Evolutionary conservation across 2,888 invertebrate genomes (phyloP), one percentile per base, ranked within the genome.

Genomic region (Diarsia mendica): DNA sequence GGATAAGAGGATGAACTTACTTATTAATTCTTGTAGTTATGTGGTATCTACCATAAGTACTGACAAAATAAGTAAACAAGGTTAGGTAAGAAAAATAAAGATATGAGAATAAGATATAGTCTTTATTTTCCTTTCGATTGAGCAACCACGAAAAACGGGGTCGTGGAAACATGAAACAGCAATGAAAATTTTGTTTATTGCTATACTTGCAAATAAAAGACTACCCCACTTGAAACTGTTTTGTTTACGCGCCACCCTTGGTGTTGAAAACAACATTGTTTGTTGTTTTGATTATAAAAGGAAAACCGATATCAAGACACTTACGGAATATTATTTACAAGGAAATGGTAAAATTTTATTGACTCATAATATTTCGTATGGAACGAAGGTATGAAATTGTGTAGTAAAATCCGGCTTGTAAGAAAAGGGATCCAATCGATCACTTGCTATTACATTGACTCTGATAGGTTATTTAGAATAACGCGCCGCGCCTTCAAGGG

Each of bases 221-320:
- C 44, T 46, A 51, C 61, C 69, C 63, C 53, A 28, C 82, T 86
- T 65, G 63, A 82, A 83, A 87, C 79, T 80, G 82, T 79, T 87
- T 82, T 89, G 85, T 87, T 89, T 87, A 85, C 84, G 67, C 72
- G 67, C 75, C 58, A 49, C 23, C 67, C 51, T 69, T 53, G 63
- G 69, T 72, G 68, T 80, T 81, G 82, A 84, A 84, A 83, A 83
- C 85, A 84, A 74, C 48, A 73, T 67, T 76, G 80, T 78, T 82
- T 66, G 75, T 82, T 83, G 80, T 84, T 85, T 83, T 85, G 65
- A 80, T 81, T 72, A 79, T 65, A 64, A 69, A 79, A 60, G 2
- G 58, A 67, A 28, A 66, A 48, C 49, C 48, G 44, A 83, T 67
- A 72, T 48, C 61, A 55, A 20, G n/a, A 67, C 23, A 58, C n/a